phyloP scores from a whole-genome alignment of 1,140 invertebrate species.

The Microplitis mediator region DNA sequence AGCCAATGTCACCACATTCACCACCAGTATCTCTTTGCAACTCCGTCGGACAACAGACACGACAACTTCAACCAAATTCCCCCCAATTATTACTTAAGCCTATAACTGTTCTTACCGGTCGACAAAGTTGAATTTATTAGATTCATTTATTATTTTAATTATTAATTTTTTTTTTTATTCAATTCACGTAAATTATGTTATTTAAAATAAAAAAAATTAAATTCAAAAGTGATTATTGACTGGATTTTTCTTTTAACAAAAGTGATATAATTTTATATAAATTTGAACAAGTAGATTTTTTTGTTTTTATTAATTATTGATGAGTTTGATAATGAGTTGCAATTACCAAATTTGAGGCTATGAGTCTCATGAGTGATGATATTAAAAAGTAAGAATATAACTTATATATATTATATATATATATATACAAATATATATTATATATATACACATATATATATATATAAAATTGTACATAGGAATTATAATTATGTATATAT shows the following conservation, averaged over 20 bases:
- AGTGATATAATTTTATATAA: too few relatives aligned
- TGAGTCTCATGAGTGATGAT: not conserved
- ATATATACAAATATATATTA: not conserved
- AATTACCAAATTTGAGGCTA: not conserved
- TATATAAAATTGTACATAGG: too few relatives aligned
- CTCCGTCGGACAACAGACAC: conserved; percentile 39
- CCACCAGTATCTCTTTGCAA: conserved; percentile 47
- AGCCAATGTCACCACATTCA: conserved; percentile 57
- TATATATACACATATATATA: too few relatives aligned
- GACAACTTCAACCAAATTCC: conserved; percentile 39
- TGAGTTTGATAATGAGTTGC: not conserved
- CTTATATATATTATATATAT: conserved; percentile 3
- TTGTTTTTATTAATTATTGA: not conserved
- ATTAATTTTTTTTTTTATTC: not conserved
- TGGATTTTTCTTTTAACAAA: too few relatives aligned
- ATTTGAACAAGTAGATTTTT: not conserved
- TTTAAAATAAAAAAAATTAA: too few relatives aligned
- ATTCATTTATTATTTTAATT: too few relatives aligned
- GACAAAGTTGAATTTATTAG: conserved; percentile 51
- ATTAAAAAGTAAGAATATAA: not conserved
- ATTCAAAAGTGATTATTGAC: too few relatives aligned
- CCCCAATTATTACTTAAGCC: conserved; percentile 55
- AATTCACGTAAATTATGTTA: not conserved
- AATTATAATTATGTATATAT: too few relatives aligned
- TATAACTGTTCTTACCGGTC: conserved; percentile 56